Conservation (phyloP, 2,888 invertebrate genomes). For the Charanyca ferruginea region DNA sequence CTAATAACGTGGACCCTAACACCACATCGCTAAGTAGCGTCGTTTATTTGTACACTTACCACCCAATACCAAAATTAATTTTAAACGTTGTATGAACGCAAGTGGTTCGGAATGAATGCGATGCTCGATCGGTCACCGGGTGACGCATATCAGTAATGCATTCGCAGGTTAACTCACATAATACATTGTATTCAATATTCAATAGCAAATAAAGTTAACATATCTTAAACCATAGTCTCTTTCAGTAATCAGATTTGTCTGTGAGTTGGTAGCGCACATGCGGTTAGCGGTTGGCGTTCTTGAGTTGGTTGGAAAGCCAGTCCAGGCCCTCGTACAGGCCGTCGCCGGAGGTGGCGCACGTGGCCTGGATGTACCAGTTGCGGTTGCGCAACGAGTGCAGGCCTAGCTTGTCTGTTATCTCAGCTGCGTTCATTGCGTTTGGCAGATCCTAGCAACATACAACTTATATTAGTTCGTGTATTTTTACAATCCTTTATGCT, state of each 20-base stretch:
- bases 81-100: constrained; percentile 60
- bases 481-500: too few species aligned
- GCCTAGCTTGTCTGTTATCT: constrained; percentile 99
- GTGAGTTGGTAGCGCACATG: constrained; percentile 81
- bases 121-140: constrained; percentile 83
- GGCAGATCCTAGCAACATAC: constrained; percentile 96
- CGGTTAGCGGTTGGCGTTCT: constrained; percentile 98
- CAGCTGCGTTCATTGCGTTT: constrained; percentile 99
- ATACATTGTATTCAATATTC: constrained; percentile 90
- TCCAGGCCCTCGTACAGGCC: constrained; percentile 99
- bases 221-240: constrained; percentile 91
- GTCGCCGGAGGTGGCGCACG: constrained; percentile 99
- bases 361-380: constrained; percentile 99
- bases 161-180: constrained; percentile 88
- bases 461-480: constrained; percentile 40
- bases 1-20: constrained; percentile 72
- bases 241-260: constrained; percentile 88
- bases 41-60: constrained; percentile 70
- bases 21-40: constrained; percentile 72
- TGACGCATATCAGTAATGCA: constrained; percentile 86
- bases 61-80: constrained; percentile 63
- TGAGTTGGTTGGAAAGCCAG: constrained; percentile 99
- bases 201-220: constrained; percentile 91
- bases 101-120: constrained; percentile 70
- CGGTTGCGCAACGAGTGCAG: constrained; percentile 99